Evolutionary conservation across 2,888 invertebrate species (phyloP).

Genomic region (Pardosa pseudoannulata): DNA sequence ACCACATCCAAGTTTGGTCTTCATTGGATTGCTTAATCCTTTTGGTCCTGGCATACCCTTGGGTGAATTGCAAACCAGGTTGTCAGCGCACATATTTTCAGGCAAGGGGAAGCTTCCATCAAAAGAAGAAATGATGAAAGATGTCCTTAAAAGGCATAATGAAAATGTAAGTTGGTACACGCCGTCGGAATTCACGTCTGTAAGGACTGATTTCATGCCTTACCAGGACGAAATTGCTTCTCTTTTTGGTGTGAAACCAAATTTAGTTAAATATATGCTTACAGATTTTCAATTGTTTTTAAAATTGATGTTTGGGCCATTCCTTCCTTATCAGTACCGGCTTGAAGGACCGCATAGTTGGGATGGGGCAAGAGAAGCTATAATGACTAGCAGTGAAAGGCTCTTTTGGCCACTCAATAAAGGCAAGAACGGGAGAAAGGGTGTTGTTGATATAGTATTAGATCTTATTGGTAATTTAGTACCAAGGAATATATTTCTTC

Average conservation of each 20-base stretch:
- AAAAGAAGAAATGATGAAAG: constrained; percentile 55
- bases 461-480: constrained; percentile 1
- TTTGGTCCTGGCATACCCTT: constrained; percentile 73
- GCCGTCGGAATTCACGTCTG: constrained; percentile 43
- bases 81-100: constrained; percentile 44
- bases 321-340: constrained; percentile 75
- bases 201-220: constrained; percentile 74
- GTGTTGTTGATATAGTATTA: neutral
- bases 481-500: neutral
- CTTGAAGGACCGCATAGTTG: constrained; percentile 78
- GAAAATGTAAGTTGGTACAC: constrained; percentile 36
- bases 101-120: constrained; percentile 51
- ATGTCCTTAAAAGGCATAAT: constrained; percentile 17
- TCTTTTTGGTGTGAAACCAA: constrained; percentile 78
- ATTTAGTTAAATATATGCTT: constrained; percentile 76
- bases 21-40: constrained; percentile 74
- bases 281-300: constrained; percentile 75
- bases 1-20: constrained; percentile 74
- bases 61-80: constrained; percentile 73
- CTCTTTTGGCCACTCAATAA: constrained; percentile 12
- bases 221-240: constrained; percentile 79
- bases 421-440: neutral
- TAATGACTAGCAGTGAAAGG: constrained; percentile 75
- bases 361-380: constrained; percentile 78
- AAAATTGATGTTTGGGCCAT: constrained; percentile 76